Conservation (phyloP, 2,888 invertebrate genomes). For the Agrochola macilenta region DNA sequence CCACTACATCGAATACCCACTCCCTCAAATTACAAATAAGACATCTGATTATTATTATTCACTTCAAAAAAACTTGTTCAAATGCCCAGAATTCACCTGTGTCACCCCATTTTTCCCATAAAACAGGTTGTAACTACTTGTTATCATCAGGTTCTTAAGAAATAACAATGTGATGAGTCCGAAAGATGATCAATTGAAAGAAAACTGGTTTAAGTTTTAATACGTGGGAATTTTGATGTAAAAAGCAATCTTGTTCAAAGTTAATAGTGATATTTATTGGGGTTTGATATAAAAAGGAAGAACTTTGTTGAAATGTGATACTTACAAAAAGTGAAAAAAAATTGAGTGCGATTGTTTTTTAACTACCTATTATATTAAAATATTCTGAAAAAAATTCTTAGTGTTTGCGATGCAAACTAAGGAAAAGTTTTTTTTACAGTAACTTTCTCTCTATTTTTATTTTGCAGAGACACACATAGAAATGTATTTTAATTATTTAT, state of each 20-base stretch:
- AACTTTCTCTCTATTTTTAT: not conserved
- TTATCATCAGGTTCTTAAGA: slow-evolving; percentile 63
- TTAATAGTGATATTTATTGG: slow-evolving; percentile 20
- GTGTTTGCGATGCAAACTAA: not conserved
- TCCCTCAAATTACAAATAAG: slow-evolving; percentile 13
- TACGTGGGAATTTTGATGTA: slow-evolving; percentile 66
- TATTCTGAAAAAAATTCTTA: no score
- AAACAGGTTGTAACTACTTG: slow-evolving; percentile 42
- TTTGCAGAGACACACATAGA: not conserved
- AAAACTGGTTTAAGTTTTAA: slow-evolving; percentile 61
- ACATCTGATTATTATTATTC: slow-evolving; percentile 24
- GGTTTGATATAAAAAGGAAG: not conserved
- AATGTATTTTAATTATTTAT: not conserved
- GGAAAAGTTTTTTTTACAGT: not conserved
- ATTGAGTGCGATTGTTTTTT: not conserved
- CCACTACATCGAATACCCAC: not conserved
- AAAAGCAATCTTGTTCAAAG: slow-evolving; percentile 51
- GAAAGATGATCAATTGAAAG: slow-evolving; percentile 52
- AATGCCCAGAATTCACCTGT: slow-evolving; percentile 64
- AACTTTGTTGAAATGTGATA: slow-evolving; percentile 2
- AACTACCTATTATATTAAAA: no score
- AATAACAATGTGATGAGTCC: slow-evolving; percentile 54
- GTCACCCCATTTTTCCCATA: slow-evolving; percentile 56
- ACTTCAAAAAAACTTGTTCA: slow-evolving; percentile 19
- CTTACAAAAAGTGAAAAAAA: not conserved